A percentile compares a stretch with the other conserved stretches of the same genome.
Conservation (phyloP, 2,797 vertebrate genomes). For the Urocyon cinereoargenteus region DNA sequence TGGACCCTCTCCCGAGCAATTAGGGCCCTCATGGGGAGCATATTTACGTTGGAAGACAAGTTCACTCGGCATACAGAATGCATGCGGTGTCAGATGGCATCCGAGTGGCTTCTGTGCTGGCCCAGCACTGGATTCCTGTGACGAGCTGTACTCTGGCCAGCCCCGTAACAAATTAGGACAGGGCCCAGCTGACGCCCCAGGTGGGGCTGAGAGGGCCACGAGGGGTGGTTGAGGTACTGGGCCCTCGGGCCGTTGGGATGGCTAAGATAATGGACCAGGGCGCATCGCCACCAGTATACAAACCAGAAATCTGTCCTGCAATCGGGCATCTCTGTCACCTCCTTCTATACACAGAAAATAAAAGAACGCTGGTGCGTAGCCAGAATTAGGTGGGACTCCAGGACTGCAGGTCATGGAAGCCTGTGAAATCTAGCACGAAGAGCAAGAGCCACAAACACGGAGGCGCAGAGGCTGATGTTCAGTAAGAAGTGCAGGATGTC, state of each 20-base stretch:
- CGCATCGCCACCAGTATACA: rapidly evolving
- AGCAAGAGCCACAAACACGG: rapidly evolving
- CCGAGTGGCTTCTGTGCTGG: rapidly evolving
- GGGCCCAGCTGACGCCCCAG: rapidly evolving
- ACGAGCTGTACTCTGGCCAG: rapidly evolving
- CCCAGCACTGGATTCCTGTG: not conserved
- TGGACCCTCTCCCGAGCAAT: rapidly evolving
- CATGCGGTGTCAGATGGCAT: rapidly evolving
- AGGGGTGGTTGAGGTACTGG: rapidly evolving
- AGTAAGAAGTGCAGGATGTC: not conserved
- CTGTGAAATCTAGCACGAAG: not conserved
- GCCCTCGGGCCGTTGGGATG: rapidly evolving
- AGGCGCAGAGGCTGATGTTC: not conserved
- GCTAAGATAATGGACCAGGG: rapidly evolving
- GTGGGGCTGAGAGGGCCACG: rapidly evolving
- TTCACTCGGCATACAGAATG: rapidly evolving
- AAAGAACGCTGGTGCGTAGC: not conserved
- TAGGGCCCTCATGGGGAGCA: not conserved
- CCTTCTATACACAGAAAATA: too few species aligned
- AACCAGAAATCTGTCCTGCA: not conserved
- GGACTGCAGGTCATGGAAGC: not conserved
- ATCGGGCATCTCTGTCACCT: rapidly evolving
- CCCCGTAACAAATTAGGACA: not conserved
- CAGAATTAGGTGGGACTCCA: not conserved
- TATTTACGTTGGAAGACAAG: not conserved